phyloP scores from a whole-genome alignment of 1,140 invertebrate genomes.

The Neodiprion lecontei region DNA sequence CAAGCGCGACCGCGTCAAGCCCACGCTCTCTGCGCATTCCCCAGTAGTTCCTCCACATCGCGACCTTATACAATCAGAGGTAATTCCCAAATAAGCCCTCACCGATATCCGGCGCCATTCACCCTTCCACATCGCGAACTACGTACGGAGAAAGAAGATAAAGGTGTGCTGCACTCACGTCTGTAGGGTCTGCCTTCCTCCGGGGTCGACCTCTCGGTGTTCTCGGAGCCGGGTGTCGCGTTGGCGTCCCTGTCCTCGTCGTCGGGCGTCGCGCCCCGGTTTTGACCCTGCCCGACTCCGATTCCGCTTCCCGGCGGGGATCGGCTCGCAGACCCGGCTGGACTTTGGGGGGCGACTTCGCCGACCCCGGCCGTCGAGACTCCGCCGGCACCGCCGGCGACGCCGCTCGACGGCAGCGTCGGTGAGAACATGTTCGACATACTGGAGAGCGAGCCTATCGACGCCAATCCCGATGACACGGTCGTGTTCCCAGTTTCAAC shows the following conservation, averaged over 20 bases:
- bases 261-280: slow-evolving; percentile 50
- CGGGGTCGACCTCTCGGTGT: slow-evolving; percentile 64
- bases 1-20: too few relatives aligned
- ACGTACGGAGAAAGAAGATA: too few relatives aligned
- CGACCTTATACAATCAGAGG: too few relatives aligned
- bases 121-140: too few relatives aligned
- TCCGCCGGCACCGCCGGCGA: slow-evolving; percentile 36
- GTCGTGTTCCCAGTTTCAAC: slow-evolving; percentile 54
- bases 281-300: slow-evolving; percentile 29
- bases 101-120: too few relatives aligned
- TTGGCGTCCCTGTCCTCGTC: slow-evolving; percentile 63
- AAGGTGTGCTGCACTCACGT: slow-evolving; percentile 55
- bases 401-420: slow-evolving; percentile 39
- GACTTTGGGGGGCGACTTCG: slow-evolving; percentile 52
- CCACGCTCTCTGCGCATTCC: too few relatives aligned
- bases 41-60: too few relatives aligned
- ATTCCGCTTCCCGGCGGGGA: slow-evolving; percentile 40
- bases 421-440: slow-evolving; percentile 62
- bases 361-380: slow-evolving; percentile 31
- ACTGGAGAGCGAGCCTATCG: slow-evolving; percentile 52
- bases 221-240: slow-evolving; percentile 64
- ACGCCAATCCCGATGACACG: slow-evolving; percentile 47
- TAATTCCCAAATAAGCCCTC: too few relatives aligned
- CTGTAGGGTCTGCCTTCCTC: slow-evolving; percentile 64
- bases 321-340: slow-evolving; percentile 43